Conservation (phyloP, 2,113 vertebrate species). For the Maccullochella peelii region DNA sequence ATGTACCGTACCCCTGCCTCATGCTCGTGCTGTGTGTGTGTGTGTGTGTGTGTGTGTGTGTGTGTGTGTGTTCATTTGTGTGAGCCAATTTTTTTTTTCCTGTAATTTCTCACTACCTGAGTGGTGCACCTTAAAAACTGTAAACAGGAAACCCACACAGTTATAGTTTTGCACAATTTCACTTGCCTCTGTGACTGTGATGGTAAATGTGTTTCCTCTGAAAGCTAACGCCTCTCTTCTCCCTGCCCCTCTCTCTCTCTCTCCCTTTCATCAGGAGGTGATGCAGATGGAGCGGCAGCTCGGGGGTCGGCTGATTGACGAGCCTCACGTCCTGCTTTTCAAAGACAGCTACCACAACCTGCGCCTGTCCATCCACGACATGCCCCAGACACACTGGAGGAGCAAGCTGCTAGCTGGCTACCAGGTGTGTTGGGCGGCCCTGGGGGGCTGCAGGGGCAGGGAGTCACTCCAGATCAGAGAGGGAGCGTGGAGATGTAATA, state of each 20-base stretch:
- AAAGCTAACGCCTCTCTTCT: neutral
- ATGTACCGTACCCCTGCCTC: conserved; percentile 39
- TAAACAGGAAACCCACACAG: conserved; percentile 37
- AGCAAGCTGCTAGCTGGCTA: conserved; percentile 98
- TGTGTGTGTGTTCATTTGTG: neutral
- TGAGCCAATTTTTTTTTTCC: conserved; percentile 12
- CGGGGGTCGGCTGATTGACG: conserved; percentile 96
- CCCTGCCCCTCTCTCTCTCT: conserved; percentile 8
- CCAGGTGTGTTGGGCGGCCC: conserved; percentile 86
- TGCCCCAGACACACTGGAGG: conserved; percentile 98
- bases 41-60: neutral
- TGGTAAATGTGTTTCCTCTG: conserved; percentile 28
- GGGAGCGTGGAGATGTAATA: conserved; percentile 46
- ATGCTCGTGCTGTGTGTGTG: conserved; percentile 26
- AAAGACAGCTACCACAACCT: conserved; percentile 99
- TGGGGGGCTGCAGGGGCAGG: conserved; percentile 25
- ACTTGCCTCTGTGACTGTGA: conserved; percentile 34
- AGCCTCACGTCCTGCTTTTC: conserved; percentile 95
- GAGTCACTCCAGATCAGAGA: conserved; percentile 58
- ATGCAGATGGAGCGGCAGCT: conserved; percentile 97
- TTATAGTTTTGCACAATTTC: conserved; percentile 50
- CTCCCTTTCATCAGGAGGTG: conserved; percentile 89
- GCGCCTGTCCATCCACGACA: conserved; percentile 97
- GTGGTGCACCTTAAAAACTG: conserved; percentile 21
- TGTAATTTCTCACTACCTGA: conserved; percentile 12